phyloP scores from a whole-genome alignment of 92 coral and sea anemone genomes.

The Umimayanthus chanpuru region DNA sequence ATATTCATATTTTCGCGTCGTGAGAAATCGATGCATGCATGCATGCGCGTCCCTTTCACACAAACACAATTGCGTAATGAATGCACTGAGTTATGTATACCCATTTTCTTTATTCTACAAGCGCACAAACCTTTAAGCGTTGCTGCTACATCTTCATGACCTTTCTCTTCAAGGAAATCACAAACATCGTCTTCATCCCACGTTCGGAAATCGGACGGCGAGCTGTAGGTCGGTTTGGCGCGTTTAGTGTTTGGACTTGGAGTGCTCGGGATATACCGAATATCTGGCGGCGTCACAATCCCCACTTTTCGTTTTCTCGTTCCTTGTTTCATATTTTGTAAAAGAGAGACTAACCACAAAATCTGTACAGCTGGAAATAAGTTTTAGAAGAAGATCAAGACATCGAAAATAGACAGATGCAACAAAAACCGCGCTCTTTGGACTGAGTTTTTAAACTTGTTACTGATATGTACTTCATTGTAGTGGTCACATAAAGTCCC shows the following conservation, averaged over 20 bases:
- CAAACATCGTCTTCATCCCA: slow-evolving; percentile 47
- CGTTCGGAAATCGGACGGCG: slow-evolving; percentile 1
- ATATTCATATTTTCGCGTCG: no score
- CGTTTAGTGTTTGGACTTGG: slow-evolving; percentile 60
- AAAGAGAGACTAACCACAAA: neutral
- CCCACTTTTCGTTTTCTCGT: slow-evolving; percentile 61
- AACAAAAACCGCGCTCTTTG: no score
- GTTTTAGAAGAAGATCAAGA: neutral
- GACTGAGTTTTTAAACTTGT: neutral
- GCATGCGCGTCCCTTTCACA: neutral
- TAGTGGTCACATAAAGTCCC: neutral
- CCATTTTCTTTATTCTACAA: neutral
- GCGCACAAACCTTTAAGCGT: slow-evolving; percentile 35
- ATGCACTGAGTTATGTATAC: neutral
- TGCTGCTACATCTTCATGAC: slow-evolving; percentile 11
- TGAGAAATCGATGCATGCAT: no score
- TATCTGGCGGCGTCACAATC: slow-evolving; percentile 55
- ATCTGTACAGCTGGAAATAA: no score
- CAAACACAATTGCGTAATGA: neutral
- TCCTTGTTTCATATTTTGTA: neutral
- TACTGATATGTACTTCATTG: neutral
- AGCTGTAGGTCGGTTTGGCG: slow-evolving; percentile 17
- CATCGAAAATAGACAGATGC: no score
- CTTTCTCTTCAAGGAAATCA: slow-evolving; percentile 23
- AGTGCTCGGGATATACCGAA: slow-evolving; percentile 6